Base-by-base conservation (phyloP, 35 echinoderm and acorn worm species). In the Nesometra sesokonis region DNA sequence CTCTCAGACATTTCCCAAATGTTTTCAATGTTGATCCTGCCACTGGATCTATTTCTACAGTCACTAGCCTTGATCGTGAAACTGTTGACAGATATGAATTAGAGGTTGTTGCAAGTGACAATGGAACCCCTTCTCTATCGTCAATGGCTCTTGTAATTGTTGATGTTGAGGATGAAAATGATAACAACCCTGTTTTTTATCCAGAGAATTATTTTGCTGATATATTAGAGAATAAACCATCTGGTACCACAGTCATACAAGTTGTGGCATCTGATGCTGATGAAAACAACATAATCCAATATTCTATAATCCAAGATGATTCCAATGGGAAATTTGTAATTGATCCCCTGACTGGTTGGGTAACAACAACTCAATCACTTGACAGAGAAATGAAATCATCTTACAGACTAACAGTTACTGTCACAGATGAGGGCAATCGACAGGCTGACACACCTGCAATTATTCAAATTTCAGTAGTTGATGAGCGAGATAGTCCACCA, bases 401-500 rank as follows among this genome's bases (percentile, higher is more conserved):
- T 35, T 99, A 92, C 80, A 93, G 85, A 3, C 83, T 99, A 29
- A 57, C 39, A 30, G 86, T 99, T 76, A 35, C 29, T 23, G 96
- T 93, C 13, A 40, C 77, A 17, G 96, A 99, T 90, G 92, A 86
- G 23, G 89, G 88, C 21, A 93, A 88, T 35, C 33, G 32, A 0
- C 5, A 34, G 13, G 82, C 90, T 29, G 35, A 35, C 32, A 29
- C 84, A 36, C 30, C 83, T 9, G 90, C 92, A 30, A 81, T 17
- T 33, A 83, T 99, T 3, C 43, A 82, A 57, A 82, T 99, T 37
- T 47, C 93, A 34, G 90, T 99, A 15, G 77, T 76, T 29, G 96
- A 99, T 84, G 90, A 87, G 67, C 90, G 80, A n/a, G 96, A 99
- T 84, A 99, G 89, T 31, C 96, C 90, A 57, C 96, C 93, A 11